A percentile compares a stretch with the other conserved stretches of the same genome.
Conservation (phyloP, 2,113 vertebrate genomes). For the Eptatretus burgeri region DNA sequence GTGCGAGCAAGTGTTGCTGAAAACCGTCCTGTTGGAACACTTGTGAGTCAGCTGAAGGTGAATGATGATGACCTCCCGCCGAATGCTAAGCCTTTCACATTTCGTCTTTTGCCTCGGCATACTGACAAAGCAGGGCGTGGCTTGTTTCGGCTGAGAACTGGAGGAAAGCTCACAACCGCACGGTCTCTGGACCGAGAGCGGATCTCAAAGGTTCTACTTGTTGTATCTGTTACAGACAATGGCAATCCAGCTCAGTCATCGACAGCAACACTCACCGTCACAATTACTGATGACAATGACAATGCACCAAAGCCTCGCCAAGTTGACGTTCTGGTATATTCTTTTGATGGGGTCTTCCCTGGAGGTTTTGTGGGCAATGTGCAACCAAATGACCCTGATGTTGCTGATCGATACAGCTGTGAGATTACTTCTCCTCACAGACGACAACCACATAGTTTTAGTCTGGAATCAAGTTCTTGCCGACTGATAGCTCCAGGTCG, state of each 20-base stretch:
- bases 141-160: conserved; percentile 51
- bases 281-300: conserved; percentile 64
- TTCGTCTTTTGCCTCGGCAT: conserved; percentile 24
- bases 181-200: conserved; percentile 77
- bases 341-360: conserved; percentile 58
- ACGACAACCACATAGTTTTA: conserved; percentile 30
- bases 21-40: conserved; percentile 44
- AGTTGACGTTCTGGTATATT: conserved; percentile 61
- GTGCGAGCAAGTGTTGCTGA: conserved; percentile 54
- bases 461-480: conserved; percentile 38
- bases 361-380: conserved; percentile 56
- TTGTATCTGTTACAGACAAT: conserved; percentile 53
- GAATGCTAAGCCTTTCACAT: conserved; percentile 67
- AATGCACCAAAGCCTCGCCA: conserved; percentile 64
- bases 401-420: conserved; percentile 58
- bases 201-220: conserved; percentile 55
- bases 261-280: conserved; percentile 55
- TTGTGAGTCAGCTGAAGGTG: conserved; percentile 36
- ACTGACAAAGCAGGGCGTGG: conserved; percentile 16
- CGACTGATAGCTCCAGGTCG: conserved; percentile 43
- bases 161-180: conserved; percentile 44
- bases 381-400: conserved; percentile 61
- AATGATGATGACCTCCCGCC: conserved; percentile 61
- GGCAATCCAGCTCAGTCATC: conserved; percentile 83
- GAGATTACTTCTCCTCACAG: conserved; percentile 31